Base-by-base conservation (phyloP, 2,113 vertebrate genomes). In the Oryzias javanicus region DNA sequence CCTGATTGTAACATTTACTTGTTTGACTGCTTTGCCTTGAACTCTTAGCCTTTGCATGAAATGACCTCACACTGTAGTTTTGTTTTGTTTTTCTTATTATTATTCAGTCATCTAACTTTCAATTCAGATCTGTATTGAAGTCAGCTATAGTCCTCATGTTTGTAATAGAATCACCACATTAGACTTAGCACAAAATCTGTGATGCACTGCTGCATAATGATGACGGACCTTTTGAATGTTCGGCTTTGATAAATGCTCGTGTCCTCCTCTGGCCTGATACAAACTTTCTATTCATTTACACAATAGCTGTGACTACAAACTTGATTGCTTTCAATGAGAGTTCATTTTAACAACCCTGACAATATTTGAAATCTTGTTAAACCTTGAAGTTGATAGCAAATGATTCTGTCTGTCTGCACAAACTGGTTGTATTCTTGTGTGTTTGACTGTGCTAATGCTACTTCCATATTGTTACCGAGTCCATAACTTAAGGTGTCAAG, bases 1-100 rank as follows among this genome's bases (percentile, higher is more conserved):
- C 53, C 50, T 0, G 41, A 42, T 25, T 42, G 35, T 41, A 48
- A 52, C 20, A 48, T 66, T 54, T 29, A 52, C 70, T 47, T n/a
- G 65, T 78, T 62, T 40, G 45, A 67, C 64, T n/a, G 5, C 64
- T 60, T 55, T 13, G 14, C 45, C 22, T 61, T 54, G 60, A 58
- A 49, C 40, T 53, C 51, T 35, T 35, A 8, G 29, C 29, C 29
- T 35, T 35, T 35, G 35, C 35, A 35, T 35, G 35, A 35, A 35
- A 35, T 35, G 8, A 10, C 3, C 10, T 12, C 35, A 35, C 29
- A 35, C 6, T 35, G 29, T 5, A 25, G 25, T 3, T n/a, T n/a
- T 22, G 22, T 2, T 4, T 27, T 4, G 4, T 27, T 27, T 27
- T 6, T 27, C 5, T 27, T 27, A 4, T 5, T 27, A 6, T 3